Evolutionary conservation across 2,888 invertebrate species (phyloP).

Genomic region (Trilocha varians): DNA sequence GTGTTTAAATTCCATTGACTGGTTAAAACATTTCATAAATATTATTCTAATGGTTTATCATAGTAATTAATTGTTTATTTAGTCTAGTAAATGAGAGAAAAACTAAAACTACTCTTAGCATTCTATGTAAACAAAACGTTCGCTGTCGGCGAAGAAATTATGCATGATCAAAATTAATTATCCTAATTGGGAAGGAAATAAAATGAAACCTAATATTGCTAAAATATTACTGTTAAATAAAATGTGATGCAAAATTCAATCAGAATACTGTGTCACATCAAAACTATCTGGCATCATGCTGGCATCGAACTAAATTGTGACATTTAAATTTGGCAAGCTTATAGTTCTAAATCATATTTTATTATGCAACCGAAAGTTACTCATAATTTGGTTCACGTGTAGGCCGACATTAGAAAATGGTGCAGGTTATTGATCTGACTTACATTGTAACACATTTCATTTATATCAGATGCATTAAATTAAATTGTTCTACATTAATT

Average conservation of each 20-base stretch:
- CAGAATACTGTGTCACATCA: background rate
- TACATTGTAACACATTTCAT: background rate
- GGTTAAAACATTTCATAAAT: too few relatives aligned
- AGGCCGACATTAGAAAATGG: slow-evolving; percentile 28
- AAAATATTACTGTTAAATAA: background rate
- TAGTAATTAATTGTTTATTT: background rate
- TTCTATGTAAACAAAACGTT: background rate
- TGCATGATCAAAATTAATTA: slow-evolving; percentile 11
- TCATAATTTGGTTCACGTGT: slow-evolving; percentile 25
- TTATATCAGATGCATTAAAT: background rate
- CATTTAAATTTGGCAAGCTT: slow-evolving; percentile 38
- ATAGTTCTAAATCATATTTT: slow-evolving; percentile 34
- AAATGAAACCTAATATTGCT: too few relatives aligned
- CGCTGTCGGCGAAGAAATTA: background rate
- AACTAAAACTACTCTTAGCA: background rate
- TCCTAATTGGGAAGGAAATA: too few relatives aligned
- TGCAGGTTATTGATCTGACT: slow-evolving; percentile 29
- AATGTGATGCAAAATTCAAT: background rate
- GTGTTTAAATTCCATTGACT: too few relatives aligned
- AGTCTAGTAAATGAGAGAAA: background rate
- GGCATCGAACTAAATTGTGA: slow-evolving; percentile 31
- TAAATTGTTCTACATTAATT: background rate
- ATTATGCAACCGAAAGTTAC: slow-evolving; percentile 30
- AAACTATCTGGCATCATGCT: background rate
- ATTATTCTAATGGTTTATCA: too few relatives aligned